These are phyloP conservation scores for Drosophila aff. DNA, from an alignment of 1,140 invertebrate species.

Conservation along the genomic window DNA sequence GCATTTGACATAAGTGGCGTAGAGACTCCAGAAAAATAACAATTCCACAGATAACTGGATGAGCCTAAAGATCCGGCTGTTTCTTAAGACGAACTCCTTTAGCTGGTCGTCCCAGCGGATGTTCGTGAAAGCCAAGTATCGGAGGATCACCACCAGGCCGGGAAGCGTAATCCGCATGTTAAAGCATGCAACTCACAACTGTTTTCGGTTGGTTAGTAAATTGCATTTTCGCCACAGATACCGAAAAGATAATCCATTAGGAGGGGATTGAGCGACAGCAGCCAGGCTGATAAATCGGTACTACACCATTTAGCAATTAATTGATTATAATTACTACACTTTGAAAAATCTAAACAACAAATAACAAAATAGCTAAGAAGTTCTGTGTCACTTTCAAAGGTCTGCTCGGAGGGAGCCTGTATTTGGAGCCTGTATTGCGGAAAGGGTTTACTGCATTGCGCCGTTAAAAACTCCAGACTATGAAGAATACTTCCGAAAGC, in stretches of 20 bases:
- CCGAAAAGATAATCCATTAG: background rate
- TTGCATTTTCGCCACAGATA: background rate
- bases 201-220: background rate
- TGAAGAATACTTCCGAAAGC: too few species aligned
- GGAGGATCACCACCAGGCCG: background rate
- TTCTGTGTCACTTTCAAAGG: too few species aligned
- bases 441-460: too few species aligned
- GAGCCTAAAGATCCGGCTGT: background rate
- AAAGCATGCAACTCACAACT: background rate
- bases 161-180: background rate
- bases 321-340: background rate
- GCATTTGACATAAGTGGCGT: fast-evolving
- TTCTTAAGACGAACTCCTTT: background rate
- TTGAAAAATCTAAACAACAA: background rate
- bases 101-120: background rate
- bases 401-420: too few species aligned
- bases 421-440: too few species aligned
- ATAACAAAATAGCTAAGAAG: background rate
- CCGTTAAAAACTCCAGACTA: too few species aligned
- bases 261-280: background rate
- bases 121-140: background rate
- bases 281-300: background rate
- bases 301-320: background rate
- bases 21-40: background rate
- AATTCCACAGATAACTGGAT: background rate